These are phyloP conservation scores for Augochlora pura DNA, from an alignment of 1,140 invertebrate species.

Conservation along the genomic window DNA sequence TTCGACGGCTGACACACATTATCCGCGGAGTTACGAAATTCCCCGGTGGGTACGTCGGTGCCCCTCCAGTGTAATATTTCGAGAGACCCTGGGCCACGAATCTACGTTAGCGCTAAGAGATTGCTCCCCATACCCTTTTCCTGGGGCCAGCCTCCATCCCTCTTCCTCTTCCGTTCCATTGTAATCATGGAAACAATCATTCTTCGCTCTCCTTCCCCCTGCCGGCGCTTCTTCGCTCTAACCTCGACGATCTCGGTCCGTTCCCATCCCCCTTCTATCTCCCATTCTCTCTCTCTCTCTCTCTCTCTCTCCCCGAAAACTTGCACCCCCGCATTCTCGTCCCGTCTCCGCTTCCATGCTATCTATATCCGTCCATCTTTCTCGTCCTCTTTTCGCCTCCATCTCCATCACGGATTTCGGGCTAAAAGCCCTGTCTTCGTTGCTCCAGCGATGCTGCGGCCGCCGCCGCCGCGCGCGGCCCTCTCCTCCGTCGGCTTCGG, in stretches of 20 bases:
- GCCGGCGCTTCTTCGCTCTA: conserved; percentile 50
- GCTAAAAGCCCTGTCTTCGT: conserved; percentile 59
- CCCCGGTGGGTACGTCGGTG: conserved; percentile 51
- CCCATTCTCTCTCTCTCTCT: conserved; percentile 13
- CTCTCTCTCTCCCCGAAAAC: not conserved
- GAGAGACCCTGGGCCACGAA: conserved; percentile 74
- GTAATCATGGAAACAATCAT: conserved; percentile 80
- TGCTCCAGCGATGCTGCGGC: conserved; percentile 42
- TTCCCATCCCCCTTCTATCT: conserved; percentile 20
- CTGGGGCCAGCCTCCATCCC: conserved; percentile 48
- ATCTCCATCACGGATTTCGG: conserved; percentile 53
- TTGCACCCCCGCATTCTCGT: not conserved
- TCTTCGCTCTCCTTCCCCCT: conserved; percentile 68
- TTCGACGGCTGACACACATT: conserved; percentile 66
- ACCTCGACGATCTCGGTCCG: conserved; percentile 43
- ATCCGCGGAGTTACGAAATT: conserved; percentile 61
- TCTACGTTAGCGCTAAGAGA: conserved; percentile 78
- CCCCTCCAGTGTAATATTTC: conserved; percentile 76
- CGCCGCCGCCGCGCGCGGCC: not conserved
- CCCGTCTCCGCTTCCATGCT: conserved; percentile 21
- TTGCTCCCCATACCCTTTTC: conserved; percentile 72
- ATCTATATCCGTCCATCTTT: conserved; percentile 50
- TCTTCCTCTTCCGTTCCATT: conserved; percentile 74
- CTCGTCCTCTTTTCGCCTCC: conserved; percentile 51
- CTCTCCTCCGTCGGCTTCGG: too few species aligned